Percentiles rank a stretch among this genome's conserved stretches.
Evolutionary conservation across 35 echinoderm and acorn worm species (phyloP).

Genomic region (Amphiura filiformis): DNA sequence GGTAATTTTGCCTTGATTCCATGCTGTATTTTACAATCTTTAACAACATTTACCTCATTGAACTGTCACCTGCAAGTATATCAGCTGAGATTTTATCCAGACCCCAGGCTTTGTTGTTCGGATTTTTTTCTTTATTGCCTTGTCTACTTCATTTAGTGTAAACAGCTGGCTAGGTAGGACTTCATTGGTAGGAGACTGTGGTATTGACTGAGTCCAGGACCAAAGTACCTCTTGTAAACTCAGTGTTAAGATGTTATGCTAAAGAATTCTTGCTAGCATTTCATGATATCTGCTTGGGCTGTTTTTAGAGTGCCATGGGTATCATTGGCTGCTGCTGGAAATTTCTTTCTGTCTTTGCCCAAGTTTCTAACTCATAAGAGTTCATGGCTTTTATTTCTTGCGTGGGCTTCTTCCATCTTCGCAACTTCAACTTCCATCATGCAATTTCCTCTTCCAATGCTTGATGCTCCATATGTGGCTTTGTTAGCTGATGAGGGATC

Average conservation of each 20-base stretch:
- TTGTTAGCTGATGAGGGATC: not conserved
- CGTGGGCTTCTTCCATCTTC: not conserved
- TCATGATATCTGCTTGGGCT: constrained; percentile 16
- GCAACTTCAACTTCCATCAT: not conserved
- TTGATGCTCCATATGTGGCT: constrained; percentile 4
- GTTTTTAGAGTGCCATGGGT: constrained; percentile 30
- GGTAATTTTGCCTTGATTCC: constrained; percentile 19
- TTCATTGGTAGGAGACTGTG: not conserved
- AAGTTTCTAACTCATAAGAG: not conserved
- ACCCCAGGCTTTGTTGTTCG: constrained; percentile 21
- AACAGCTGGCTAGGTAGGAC: not conserved
- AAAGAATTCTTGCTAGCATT: constrained; percentile 32
- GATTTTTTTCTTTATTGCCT: constrained; percentile 8
- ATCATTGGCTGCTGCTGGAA: constrained; percentile 19
- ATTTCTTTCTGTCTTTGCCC: constrained; percentile 3
- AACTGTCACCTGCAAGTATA: not conserved
- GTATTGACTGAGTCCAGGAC: no score
- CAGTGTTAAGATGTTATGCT: constrained; percentile 3
- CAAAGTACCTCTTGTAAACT: constrained; percentile 18
- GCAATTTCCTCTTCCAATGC: constrained; percentile 8
- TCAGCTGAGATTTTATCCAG: constrained; percentile 39
- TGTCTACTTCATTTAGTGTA: constrained; percentile 8
- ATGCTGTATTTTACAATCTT: constrained; percentile 21
- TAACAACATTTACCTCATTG: not conserved
- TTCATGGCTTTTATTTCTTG: no score